Evolutionary conservation across 2,888 invertebrate genomes (phyloP).

Genomic region (Tortrix viridana): DNA sequence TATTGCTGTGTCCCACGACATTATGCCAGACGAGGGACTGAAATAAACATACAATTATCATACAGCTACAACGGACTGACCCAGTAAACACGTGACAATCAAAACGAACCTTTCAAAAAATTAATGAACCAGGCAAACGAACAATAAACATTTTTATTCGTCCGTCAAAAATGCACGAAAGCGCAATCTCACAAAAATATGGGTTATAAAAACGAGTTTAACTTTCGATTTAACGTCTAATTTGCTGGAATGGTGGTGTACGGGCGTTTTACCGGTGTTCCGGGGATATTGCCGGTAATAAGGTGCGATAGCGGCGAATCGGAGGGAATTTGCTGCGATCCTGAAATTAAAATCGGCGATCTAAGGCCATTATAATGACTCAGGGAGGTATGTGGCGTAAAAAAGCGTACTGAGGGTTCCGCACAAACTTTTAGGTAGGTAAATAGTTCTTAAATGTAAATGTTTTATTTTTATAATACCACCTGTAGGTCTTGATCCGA

Average conservation of each 20-base stretch:
- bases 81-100: neutral
- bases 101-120: conserved; percentile 8
- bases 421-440: too few species aligned
- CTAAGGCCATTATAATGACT: conserved; percentile 68
- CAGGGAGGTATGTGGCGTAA: conserved; percentile 44
- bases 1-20: too few species aligned
- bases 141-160: conserved; percentile 7
- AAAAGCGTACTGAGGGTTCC: conserved; percentile 33
- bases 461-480: too few species aligned
- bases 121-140: conserved; percentile 11
- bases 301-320: conserved; percentile 59
- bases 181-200: conserved; percentile 9
- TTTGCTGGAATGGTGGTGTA: conserved; percentile 40
- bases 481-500: too few species aligned
- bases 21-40: too few species aligned
- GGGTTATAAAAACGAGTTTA: conserved; percentile 29
- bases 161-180: conserved; percentile 20
- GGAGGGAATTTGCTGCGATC: conserved; percentile 64
- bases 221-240: conserved; percentile 35
- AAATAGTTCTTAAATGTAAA: too few species aligned
- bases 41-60: too few species aligned
- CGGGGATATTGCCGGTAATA: conserved; percentile 32
- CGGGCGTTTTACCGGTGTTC: conserved; percentile 35
- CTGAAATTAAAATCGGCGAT: conserved; percentile 71
- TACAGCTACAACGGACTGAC: too few species aligned